Evolutionary conservation across 2,888 invertebrate genomes (phyloP), one percentile per base, ranked within the genome.

Genomic region (Lottia scabra): DNA sequence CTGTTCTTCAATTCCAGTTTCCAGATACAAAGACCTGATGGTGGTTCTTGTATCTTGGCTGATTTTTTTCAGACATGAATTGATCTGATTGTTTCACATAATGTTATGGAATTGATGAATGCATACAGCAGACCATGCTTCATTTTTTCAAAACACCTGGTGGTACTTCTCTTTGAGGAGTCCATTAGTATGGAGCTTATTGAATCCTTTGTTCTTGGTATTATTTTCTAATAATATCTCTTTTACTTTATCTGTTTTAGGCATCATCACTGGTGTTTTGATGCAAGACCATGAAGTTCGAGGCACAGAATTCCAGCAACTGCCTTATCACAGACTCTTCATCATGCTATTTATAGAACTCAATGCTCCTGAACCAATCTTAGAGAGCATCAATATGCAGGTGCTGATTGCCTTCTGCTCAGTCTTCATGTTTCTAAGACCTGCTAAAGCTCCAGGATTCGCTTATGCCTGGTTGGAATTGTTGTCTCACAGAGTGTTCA

Each of bases 401-500:
- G 94, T 97, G 82, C 92, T 99, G 67, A 97, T 96, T 23, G 97
- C 98, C 12, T 99, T 97, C 90, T 97, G 98, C 91, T 91, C 78
- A 80, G 87, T 97, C 0, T 92, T 98, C 80, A 97, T 98, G 87
- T 95, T 98, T 82, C 91, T 99, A 79, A 93, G 97, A 72, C 99
- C 99, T 13, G 93, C 94, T 65, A 94, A 96, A 83, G 97, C 96
- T 0, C 97, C 99, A 0, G 98, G 96, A 0, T 99, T 99, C 90
- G 95, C 97, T 72, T 99, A 96, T 90, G 96, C 99, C 2, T 99
- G 99, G 99, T 91, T 99, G 72, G 99, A 99, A 90, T 91, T 99
- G 65, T 95, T 99, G 62, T 97, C 98, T 0, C 99, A 99, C 90
- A 93, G 99, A 70, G 95, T 96, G 0, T 99, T 99, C 90, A 94